Evolutionary conservation across 2,888 invertebrate genomes (phyloP), one percentile per base, ranked within the genome.

Genomic region (Epinotia nisella): DNA sequence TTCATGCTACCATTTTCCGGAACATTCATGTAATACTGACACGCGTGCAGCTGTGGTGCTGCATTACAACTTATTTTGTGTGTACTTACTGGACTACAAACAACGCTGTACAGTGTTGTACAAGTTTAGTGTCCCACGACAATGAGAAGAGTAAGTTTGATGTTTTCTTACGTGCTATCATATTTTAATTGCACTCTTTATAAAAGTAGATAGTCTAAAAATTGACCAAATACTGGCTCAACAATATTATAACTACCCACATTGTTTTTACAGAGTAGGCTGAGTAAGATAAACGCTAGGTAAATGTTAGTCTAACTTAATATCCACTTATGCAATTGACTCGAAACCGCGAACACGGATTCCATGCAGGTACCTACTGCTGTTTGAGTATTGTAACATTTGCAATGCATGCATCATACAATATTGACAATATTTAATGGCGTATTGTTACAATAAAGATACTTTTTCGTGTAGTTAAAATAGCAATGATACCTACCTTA

Each of bases 21-120:
- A 68, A 75, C 62, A 70, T 73, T 65, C 70, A 64, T 69, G 77
- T 70, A 71, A 74, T 78, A 79, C 78, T 78, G 72, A 75, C 75
- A 78, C 78, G 76, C 76, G 76, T 80, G 80, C 82, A 82, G 79
- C 81, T 83, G 81, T 77, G 79, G 81, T 77, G 79, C 75, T 75
- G 65, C 70, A 77, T 70, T 49, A n/a, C 49, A 49, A 49, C 70
- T 77, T 74, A 76, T 78, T 75, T 76, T 74, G 74, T 58, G 45
- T 10, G 55, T 56, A 21, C 4, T n/a, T 45, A 19, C 41, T 35
- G 9, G 41, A 9, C n/a, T 15, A 45, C 21, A 21, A 45, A 3
- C 15, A 29, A 58, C n/a, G 13, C 21, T 21, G 13, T 78, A 78
- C 78, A 76, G 76, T 65, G 53, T 55, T 65, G 53, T 35, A 17